Conservation (phyloP, 2,888 invertebrate genomes). For the Amphiduros pacificus region DNA sequence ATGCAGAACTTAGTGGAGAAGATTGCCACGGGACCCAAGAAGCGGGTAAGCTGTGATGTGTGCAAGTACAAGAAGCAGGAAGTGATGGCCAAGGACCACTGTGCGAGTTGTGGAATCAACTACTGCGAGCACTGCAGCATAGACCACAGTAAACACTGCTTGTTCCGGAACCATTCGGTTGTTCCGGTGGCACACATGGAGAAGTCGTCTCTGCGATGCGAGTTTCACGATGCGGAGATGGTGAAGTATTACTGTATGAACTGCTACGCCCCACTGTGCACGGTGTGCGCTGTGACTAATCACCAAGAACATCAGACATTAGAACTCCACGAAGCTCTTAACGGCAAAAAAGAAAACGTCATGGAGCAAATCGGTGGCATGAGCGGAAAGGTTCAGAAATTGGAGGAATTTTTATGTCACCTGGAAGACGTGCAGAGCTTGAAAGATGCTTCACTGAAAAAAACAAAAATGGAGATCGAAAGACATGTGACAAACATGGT, state of each 20-base stretch:
- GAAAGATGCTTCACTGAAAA: conserved; percentile 28
- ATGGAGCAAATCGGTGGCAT: conserved; percentile 19
- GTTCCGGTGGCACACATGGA: conserved; percentile 27
- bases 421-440: conserved; percentile 30
- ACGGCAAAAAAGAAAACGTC: conserved; percentile 25
- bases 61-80: conserved; percentile 28
- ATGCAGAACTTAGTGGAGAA: conserved; percentile 24
- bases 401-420: conserved; percentile 23
- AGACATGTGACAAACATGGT: conserved; percentile 24
- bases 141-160: conserved; percentile 26
- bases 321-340: conserved; percentile 23
- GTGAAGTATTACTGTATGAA: conserved; percentile 29
- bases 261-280: conserved; percentile 28
- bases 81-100: conserved; percentile 26
- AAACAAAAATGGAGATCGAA: conserved; percentile 28
- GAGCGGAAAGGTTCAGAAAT: conserved; percentile 24
- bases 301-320: conserved; percentile 26
- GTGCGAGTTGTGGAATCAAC: conserved; percentile 29
- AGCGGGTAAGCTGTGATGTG: conserved; percentile 28
- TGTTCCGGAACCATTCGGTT: conserved; percentile 28
- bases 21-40: conserved; percentile 18
- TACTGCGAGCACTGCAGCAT: conserved; percentile 28
- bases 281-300: conserved; percentile 30
- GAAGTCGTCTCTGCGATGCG: conserved; percentile 24
- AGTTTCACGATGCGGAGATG: conserved; percentile 28